Evolutionary conservation across 2,888 invertebrate species (phyloP).

Genomic region (Campoplex nolae): DNA sequence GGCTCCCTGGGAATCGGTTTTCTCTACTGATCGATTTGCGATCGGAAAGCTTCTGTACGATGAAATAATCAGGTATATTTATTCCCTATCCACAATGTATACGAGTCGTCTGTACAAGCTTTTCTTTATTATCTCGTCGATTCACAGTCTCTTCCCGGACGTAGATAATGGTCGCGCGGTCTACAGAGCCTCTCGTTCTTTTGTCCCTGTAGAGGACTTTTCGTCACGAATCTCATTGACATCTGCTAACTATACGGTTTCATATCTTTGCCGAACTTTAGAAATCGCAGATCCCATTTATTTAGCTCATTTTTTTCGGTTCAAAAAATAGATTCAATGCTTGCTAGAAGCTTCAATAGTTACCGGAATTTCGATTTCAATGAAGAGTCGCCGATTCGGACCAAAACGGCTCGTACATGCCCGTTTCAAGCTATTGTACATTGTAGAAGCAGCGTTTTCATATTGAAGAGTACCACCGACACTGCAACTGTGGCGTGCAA

Average conservation of each 20-base stretch:
- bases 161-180: conserved; percentile 79
- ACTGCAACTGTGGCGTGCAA: conserved; percentile 77
- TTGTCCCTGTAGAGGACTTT: neutral
- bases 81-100: conserved; percentile 9
- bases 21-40: conserved; percentile 45
- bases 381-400: neutral
- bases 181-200: conserved; percentile 75
- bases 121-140: conserved; percentile 37
- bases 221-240: neutral
- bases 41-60: conserved; percentile 49
- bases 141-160: conserved; percentile 76
- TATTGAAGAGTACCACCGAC: conserved; percentile 68
- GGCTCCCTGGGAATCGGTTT: neutral
- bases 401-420: neutral
- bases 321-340: no score
- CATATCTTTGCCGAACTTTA: neutral
- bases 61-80: neutral
- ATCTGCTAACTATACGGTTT: neutral
- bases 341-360: neutral
- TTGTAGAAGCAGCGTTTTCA: conserved; percentile 43
- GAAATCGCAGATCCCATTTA: neutral
- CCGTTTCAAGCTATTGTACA: conserved; percentile 13
- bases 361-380: neutral
- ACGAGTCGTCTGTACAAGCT: neutral
- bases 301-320: neutral